These are phyloP conservation scores for Pelodytes ibericus DNA, from an alignment of 2,797 vertebrate species.

Conservation along the genomic window DNA sequence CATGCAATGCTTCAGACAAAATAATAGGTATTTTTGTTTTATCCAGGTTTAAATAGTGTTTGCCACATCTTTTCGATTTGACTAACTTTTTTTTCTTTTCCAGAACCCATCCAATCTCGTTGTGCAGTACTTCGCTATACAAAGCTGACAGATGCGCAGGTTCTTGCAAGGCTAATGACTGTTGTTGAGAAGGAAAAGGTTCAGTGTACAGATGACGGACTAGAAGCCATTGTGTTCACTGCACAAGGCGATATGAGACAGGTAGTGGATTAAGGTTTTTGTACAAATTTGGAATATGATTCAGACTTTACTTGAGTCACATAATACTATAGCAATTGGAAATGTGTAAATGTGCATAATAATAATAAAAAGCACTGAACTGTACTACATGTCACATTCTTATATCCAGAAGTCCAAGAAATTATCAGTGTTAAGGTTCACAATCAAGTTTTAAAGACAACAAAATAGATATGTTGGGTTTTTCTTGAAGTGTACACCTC, in stretches of 20 bases:
- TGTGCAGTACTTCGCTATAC: constrained; percentile 94
- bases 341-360: too few species aligned
- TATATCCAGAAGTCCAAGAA: too few species aligned
- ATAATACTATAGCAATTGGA: too few species aligned
- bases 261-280: constrained; percentile 67
- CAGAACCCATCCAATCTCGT: constrained; percentile 95
- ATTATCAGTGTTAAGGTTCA: too few species aligned
- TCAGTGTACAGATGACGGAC: constrained; percentile 84
- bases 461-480: too few species aligned
- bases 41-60: not conserved
- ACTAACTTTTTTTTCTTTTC: not conserved
- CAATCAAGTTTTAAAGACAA: too few species aligned
- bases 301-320: too few species aligned
- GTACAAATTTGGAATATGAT: too few species aligned
- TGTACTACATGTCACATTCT: too few species aligned
- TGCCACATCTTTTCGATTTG: not conserved
- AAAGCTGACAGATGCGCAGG: constrained; percentile 88
- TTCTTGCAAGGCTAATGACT: constrained; percentile 85
- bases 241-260: constrained; percentile 99
- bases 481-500: too few species aligned
- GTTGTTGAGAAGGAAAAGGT: constrained; percentile 87
- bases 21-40: constrained; percentile 81
- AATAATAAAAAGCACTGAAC: too few species aligned
- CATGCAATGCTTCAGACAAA: constrained; percentile 95
- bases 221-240: constrained; percentile 96